Evolutionary conservation across 2,113 vertebrate genomes (phyloP).

Genomic region (Dermatemys mawii): DNA sequence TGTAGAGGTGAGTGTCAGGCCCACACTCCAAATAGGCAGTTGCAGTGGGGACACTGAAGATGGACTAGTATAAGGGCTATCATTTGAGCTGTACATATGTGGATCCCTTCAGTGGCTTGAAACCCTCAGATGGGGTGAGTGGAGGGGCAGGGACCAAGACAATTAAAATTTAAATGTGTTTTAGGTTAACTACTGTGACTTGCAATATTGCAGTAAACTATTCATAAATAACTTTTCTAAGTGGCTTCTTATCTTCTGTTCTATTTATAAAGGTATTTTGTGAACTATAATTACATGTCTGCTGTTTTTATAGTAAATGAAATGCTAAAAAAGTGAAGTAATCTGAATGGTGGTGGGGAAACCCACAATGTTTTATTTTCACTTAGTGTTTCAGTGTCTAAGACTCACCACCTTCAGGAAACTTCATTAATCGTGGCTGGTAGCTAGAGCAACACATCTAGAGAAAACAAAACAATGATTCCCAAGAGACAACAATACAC

Average conservation of each 20-base stretch:
- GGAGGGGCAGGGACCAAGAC: background rate
- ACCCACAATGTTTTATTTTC: background rate
- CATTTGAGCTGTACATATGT: background rate
- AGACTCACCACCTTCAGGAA: slow-evolving; percentile 1
- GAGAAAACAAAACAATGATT: background rate
- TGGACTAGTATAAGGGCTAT: background rate
- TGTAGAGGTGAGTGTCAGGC: background rate
- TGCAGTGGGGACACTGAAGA: background rate
- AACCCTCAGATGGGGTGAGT: accelerated
- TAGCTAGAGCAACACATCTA: slow-evolving; percentile 27
- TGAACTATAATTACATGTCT: background rate
- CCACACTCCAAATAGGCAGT: accelerated
- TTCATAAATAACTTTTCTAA: background rate
- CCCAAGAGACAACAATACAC: background rate
- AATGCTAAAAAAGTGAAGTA: background rate
- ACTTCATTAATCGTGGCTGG: background rate
- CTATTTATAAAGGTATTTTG: background rate
- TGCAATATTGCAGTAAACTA: background rate
- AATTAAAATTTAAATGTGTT: background rate
- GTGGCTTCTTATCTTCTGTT: background rate
- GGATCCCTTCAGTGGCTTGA: background rate
- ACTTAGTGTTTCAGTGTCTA: background rate
- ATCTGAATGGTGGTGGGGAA: background rate
- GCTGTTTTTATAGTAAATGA: background rate
- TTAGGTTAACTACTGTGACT: background rate